A percentile compares a stretch with the other conserved stretches of the same genome.
phyloP scores from a whole-genome alignment of 64 coral and sea anemone species.

The Montipora foliosa region DNA sequence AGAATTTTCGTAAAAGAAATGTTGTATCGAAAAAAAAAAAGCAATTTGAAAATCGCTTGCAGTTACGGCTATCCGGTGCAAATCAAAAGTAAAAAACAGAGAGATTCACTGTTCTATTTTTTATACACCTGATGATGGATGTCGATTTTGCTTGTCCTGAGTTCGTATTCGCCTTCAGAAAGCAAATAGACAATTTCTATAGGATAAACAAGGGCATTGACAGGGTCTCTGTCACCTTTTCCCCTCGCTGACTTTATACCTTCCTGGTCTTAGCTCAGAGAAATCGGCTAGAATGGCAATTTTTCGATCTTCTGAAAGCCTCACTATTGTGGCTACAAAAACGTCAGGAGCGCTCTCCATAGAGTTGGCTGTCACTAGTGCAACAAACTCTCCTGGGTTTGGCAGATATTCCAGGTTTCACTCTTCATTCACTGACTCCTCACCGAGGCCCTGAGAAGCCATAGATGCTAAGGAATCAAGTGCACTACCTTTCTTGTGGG shows the following conservation, averaged over 20 bases:
- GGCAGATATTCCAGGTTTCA: too few relatives aligned
- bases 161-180: constrained; percentile 19
- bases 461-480: too few relatives aligned
- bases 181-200: neutral
- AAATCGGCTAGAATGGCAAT: neutral
- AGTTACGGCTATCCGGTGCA: too few relatives aligned
- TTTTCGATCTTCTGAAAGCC: constrained; percentile 11
- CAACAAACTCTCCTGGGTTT: too few relatives aligned
- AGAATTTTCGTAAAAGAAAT: too few relatives aligned
- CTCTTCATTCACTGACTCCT: too few relatives aligned
- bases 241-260: neutral
- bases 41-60: too few relatives aligned
- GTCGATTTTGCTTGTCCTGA: neutral
- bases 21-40: too few relatives aligned
- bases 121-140: constrained; percentile 12
- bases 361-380: neutral
- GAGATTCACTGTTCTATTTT: too few relatives aligned
- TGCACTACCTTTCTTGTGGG: too few relatives aligned
- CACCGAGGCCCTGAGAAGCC: too few relatives aligned
- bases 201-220: neutral
- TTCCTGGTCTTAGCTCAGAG: neutral
- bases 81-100: too few relatives aligned
- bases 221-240: constrained; percentile 1
- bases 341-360: neutral
- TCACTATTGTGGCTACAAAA: constrained; percentile 2